Evolutionary conservation across 2,797 vertebrate genomes (phyloP).

Genomic region (Trachops cirrhosus): DNA sequence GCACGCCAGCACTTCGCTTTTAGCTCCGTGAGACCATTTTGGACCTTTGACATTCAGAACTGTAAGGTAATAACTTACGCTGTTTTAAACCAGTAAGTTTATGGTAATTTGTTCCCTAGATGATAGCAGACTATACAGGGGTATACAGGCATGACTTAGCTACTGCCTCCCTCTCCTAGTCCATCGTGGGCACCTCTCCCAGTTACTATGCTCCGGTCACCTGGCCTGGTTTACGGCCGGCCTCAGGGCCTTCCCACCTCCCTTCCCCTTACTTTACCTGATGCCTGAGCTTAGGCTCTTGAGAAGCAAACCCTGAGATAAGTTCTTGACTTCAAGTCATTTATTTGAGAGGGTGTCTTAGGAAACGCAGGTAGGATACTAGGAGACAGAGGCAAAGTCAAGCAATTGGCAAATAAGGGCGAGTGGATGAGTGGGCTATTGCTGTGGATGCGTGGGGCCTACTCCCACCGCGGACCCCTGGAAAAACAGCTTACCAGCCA

Average conservation of each 20-base stretch:
- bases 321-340: not conserved
- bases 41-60: too few relatives aligned
- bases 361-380: not conserved
- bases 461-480: not conserved
- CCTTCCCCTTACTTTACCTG: not conserved
- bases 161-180: not conserved
- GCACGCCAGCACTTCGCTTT: not conserved
- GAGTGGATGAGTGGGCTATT: not conserved
- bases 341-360: not conserved
- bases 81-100: not conserved
- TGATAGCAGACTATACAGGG: not conserved
- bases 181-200: not conserved
- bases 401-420: not conserved
- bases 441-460: too few relatives aligned
- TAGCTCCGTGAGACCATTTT: not conserved
- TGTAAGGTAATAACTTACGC: too few relatives aligned
- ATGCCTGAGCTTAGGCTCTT: not conserved
- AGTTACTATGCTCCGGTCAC: not conserved
- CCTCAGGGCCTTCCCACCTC: not conserved
- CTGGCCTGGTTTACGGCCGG: not conserved
- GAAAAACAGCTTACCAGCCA: not conserved
- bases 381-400: not conserved
- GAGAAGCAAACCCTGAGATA: not conserved
- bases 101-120: not conserved
- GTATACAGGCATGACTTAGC: not conserved